These are phyloP conservation scores for Folsomia manolachei DNA, from an alignment of 2,888 invertebrate genomes.

Conservation along the genomic window DNA sequence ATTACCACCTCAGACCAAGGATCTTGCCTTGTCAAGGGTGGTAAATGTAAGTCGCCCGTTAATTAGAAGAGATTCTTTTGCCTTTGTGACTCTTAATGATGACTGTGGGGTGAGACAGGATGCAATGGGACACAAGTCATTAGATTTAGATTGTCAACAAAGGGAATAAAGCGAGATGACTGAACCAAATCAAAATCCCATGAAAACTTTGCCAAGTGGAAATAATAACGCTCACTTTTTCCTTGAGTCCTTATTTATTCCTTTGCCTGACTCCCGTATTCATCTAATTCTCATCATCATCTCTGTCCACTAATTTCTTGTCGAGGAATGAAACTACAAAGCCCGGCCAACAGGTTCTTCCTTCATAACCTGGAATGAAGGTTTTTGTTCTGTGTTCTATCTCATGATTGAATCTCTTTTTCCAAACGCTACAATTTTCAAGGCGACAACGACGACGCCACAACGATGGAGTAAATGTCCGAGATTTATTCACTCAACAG, in stretches of 20 bases:
- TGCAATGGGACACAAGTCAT: slow-evolving; percentile 24
- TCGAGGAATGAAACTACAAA: background rate
- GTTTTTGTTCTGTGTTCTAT: no score
- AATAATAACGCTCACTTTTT: background rate
- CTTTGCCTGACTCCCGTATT: background rate
- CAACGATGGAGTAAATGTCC: background rate
- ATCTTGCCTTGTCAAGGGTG: no score
- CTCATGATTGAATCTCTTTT: no score
- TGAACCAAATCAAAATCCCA: slow-evolving; percentile 17
- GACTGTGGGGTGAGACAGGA: slow-evolving; percentile 7
- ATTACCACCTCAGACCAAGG: no score
- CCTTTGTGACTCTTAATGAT: background rate
- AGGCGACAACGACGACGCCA: background rate
- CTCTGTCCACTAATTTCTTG: background rate
- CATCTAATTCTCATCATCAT: background rate
- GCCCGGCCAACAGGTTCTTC: background rate
- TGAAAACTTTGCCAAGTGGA: background rate
- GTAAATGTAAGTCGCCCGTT: background rate
- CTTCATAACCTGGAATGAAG: background rate
- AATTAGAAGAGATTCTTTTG: slow-evolving; percentile 14
- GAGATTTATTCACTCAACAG: background rate
- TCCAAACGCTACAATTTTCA: background rate
- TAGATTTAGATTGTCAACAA: slow-evolving; percentile 28
- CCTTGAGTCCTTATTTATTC: background rate
- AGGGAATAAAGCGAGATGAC: slow-evolving; percentile 16